Evolutionary conservation across 2,797 vertebrate species (phyloP).

Genomic region (Myoxocephalus aenaeus): DNA sequence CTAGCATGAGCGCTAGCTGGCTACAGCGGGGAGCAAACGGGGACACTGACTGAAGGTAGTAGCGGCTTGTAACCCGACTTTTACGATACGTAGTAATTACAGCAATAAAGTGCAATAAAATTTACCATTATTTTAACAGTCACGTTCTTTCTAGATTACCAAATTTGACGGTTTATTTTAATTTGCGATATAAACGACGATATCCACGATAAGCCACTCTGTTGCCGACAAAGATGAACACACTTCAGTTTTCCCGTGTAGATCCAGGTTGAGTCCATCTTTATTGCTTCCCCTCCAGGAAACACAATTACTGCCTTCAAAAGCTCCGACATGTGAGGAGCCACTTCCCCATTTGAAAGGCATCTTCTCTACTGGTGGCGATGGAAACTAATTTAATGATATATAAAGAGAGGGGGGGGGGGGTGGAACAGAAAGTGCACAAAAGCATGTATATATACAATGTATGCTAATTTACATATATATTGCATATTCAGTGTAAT

Average conservation of each 20-base stretch:
- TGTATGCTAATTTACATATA: background rate
- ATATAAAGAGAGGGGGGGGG: slow-evolving; percentile 18
- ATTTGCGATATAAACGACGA: background rate
- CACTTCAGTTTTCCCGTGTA: background rate
- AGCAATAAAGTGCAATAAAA: background rate
- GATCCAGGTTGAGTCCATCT: background rate
- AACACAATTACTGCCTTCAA: slow-evolving; percentile 11
- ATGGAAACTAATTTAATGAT: slow-evolving; percentile 38
- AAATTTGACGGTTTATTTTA: background rate
- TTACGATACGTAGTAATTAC: background rate
- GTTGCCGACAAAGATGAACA: background rate
- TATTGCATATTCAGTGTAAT: background rate
- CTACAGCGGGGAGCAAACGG: no score
- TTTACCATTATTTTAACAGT: background rate
- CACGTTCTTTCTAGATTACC: background rate
- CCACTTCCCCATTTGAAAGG: slow-evolving; percentile 10
- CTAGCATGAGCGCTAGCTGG: no score
- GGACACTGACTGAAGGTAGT: no score
- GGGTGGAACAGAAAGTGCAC: background rate
- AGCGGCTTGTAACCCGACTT: no score
- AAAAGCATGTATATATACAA: background rate
- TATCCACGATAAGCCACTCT: background rate
- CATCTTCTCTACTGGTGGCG: slow-evolving; percentile 1
- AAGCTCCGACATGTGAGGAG: slow-evolving; percentile 19
- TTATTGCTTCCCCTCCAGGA: slow-evolving; percentile 4